Percentiles rank a stretch among this genome's conserved stretches.
Evolutionary conservation across 2,113 vertebrate genomes (phyloP).

Genomic region (Spheniscus mendiculus): DNA sequence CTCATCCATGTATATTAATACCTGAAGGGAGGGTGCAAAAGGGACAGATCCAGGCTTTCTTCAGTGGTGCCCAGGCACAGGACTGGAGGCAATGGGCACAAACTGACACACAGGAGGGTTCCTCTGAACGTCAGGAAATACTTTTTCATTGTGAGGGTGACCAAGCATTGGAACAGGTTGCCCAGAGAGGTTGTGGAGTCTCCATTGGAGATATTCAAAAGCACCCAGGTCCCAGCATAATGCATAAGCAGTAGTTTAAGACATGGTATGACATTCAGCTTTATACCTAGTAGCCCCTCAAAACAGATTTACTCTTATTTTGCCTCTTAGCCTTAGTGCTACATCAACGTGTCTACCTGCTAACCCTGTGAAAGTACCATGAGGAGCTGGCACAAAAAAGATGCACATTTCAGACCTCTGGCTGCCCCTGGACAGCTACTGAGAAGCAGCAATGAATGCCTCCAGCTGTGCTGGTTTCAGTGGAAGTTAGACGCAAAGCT

Average conservation of each 20-base stretch:
- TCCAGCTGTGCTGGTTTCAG: neutral
- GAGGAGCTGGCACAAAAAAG: neutral
- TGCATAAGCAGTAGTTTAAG: rapidly evolving
- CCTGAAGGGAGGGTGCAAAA: neutral
- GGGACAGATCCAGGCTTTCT: neutral
- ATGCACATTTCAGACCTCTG: neutral
- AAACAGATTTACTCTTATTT: neutral
- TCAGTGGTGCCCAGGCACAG: neutral
- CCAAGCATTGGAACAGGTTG: neutral
- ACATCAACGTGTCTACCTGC: neutral
- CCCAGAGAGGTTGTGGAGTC: neutral
- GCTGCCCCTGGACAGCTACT: neutral
- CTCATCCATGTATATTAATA: neutral
- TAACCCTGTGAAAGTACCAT: neutral
- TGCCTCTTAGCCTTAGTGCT: neutral
- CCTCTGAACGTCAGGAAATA: neutral
- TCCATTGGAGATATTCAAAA: neutral
- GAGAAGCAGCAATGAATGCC: neutral
- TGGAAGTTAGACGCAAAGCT: neutral
- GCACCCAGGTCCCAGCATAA: neutral
- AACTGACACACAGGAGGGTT: neutral
- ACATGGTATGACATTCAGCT: neutral
- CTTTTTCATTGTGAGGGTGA: neutral
- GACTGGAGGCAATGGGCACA: neutral
- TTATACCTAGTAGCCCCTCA: neutral